Evolutionary conservation across 2,797 vertebrate species (phyloP), one percentile per base, ranked within the genome.

Genomic region (Benthosema pterotum): DNA sequence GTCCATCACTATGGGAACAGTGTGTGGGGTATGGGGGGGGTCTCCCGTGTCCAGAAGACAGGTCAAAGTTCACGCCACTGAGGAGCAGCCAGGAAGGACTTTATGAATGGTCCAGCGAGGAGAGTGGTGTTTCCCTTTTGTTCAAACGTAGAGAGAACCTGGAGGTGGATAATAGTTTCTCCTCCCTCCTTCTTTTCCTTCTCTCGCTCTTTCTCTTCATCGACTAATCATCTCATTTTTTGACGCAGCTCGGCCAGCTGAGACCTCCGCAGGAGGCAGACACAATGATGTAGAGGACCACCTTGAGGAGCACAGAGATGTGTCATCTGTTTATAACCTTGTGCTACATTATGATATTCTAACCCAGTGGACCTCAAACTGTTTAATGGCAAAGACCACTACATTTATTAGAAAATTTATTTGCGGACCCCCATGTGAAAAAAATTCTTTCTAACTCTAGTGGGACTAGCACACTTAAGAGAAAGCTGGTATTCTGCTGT

Each of bases 211-310:
- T 19, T 49, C 13, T 72, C 18, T 25, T 25, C 54, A 43, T 47
- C 42, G 15, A 46, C 14, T 13, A 15, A 28, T 65, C 12, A 12
- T 60, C 77, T 88, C 91, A 95, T 86, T 97, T 90, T 46, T 92
- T 82, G 81, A 95, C 92, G 65, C 97, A 99, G 25, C 4, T 80
- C 5, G 94, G 93, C 96, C 95, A 98, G n/a, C 80, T 91, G 57
- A 98, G 92, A 47, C 97, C 96, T 5, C 95, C 96, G 1, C 96
- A 99, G 54, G 94, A 76, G 5, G 80, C 93, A 0, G 96, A 96
- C n/a, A 97, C 92, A 18, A 98, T 95, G 69, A 97, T 88, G 80
- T 96, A 99, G 80, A 98, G 87, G 78, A 98, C 79, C 52, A 98
- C 93, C 97, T 99, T 82, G 64, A 63, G 82, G 62, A 72, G 42